Evolutionary conservation across 1,140 invertebrate species (phyloP).

Genomic region (Zeugodacus cucurbitae): DNA sequence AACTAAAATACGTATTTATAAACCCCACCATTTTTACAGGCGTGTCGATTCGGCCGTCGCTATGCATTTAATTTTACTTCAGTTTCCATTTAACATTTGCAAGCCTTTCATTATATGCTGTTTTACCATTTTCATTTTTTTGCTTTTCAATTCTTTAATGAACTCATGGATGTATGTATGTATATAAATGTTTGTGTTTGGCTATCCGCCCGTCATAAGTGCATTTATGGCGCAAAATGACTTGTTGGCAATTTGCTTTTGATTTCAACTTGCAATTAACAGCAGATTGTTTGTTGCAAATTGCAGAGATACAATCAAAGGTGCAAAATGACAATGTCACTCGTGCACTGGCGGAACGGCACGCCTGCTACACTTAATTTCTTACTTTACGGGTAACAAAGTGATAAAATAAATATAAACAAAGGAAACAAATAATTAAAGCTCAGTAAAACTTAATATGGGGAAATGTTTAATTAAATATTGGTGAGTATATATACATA

Average conservation of each 20-base stretch:
- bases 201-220: not conserved
- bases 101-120: not conserved
- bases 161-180: not conserved
- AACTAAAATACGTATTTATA: no score
- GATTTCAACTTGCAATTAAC: slow-evolving; percentile 13
- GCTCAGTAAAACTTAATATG: not conserved
- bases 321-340: slow-evolving; percentile 28
- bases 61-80: not conserved
- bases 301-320: slow-evolving; percentile 13
- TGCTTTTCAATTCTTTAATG: not conserved
- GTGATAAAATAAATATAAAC: not conserved
- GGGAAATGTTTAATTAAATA: not conserved
- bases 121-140: not conserved
- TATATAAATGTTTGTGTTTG: not conserved
- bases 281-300: not conserved
- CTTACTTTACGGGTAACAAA: not conserved
- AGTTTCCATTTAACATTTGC: not conserved
- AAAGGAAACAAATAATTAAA: not conserved
- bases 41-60: not conserved
- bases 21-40: not conserved
- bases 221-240: not conserved
- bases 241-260: slow-evolving; percentile 11
- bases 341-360: not conserved
- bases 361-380: not conserved
- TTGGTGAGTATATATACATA: not conserved